Evolutionary conservation across 2,113 vertebrate genomes (phyloP).

Genomic region (Scomber scombrus): DNA sequence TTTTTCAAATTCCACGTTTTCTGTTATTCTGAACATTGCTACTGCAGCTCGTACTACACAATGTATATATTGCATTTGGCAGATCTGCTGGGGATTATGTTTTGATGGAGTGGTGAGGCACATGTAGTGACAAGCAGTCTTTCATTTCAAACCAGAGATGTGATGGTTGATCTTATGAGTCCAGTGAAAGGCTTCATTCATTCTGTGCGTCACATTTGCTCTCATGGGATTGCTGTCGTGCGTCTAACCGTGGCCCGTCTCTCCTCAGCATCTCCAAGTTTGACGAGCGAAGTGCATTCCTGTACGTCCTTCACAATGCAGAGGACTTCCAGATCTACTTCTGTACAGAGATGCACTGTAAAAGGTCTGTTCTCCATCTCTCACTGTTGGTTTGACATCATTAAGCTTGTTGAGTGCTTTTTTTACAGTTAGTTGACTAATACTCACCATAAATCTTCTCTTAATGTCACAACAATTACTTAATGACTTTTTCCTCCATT

Average conservation of each 20-base stretch:
- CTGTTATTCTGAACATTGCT: background rate
- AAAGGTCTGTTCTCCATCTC: conserved; percentile 80
- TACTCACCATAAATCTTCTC: background rate
- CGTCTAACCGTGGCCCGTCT: conserved; percentile 36
- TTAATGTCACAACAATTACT: background rate
- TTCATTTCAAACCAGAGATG: background rate
- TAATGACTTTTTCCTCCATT: background rate
- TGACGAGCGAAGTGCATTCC: conserved; percentile 96
- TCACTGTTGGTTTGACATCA: background rate
- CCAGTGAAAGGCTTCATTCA: conserved; percentile 20
- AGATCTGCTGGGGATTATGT: background rate
- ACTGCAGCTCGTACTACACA: background rate
- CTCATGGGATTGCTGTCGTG: background rate
- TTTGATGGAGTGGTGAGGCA: background rate
- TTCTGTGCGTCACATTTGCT: conserved; percentile 1
- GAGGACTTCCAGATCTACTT: conserved; percentile 99
- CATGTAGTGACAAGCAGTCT: background rate
- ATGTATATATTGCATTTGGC: background rate
- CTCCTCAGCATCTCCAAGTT: conserved; percentile 95
- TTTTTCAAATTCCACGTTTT: background rate
- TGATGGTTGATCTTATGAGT: background rate
- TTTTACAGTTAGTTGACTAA: background rate
- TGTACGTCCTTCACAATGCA: conserved; percentile 96
- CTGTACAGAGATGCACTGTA: conserved; percentile 97
- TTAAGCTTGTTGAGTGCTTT: background rate